phyloP scores from a whole-genome alignment of 2,797 vertebrate genomes.

The Echeneis naucrates region DNA sequence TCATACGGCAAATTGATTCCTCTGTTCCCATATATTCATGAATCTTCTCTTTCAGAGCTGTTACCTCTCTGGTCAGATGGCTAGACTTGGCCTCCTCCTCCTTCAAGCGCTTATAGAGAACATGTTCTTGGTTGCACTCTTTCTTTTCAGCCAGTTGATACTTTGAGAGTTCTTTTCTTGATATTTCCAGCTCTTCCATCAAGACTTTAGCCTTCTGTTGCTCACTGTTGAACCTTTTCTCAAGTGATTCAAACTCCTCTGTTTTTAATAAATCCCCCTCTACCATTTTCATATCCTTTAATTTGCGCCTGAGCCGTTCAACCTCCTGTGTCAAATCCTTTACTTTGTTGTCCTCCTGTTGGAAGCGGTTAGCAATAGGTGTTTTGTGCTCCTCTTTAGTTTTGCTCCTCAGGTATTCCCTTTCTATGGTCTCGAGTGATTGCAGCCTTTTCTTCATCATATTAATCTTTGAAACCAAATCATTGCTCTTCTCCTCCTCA shows the following conservation, averaged over 20 bases:
- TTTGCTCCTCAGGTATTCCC: constrained; percentile 92
- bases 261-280: constrained; percentile 93
- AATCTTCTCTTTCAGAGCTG: constrained; percentile 95
- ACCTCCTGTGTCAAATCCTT: constrained; percentile 96
- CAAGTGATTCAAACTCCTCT: constrained; percentile 92
- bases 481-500: constrained; percentile 92
- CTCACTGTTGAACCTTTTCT: constrained; percentile 89
- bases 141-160: constrained; percentile 95
- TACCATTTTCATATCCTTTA: constrained; percentile 93
- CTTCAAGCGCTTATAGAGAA: constrained; percentile 91
- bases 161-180: constrained; percentile 90
- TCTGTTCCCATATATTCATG: constrained; percentile 95
- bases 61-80: constrained; percentile 92
- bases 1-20: constrained; percentile 91
- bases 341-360: constrained; percentile 97
- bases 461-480: constrained; percentile 92
- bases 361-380: constrained; percentile 83
- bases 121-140: constrained; percentile 91
- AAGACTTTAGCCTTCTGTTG: constrained; percentile 89
- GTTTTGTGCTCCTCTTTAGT: constrained; percentile 89
- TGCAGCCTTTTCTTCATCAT: constrained; percentile 94
- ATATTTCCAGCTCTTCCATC: constrained; percentile 91
- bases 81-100: constrained; percentile 95
- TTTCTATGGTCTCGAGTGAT: constrained; percentile 91
- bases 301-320: constrained; percentile 90